Evolutionary conservation across 2,113 vertebrate species (phyloP).

Genomic region (Synodontis membranacea): DNA sequence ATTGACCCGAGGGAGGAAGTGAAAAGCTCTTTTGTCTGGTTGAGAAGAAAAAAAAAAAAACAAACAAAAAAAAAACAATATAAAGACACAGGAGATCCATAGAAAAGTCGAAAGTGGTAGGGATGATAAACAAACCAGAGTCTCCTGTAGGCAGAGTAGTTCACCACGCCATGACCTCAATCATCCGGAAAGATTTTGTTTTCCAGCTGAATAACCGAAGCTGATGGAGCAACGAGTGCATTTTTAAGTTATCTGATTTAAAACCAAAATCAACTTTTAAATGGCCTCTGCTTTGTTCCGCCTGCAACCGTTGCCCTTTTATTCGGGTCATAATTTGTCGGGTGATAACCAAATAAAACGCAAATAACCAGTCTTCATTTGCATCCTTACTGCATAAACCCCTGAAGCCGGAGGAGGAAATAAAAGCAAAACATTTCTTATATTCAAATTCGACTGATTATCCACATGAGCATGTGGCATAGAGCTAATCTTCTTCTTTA

Average conservation of each 20-base stretch:
- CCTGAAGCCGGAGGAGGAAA: neutral
- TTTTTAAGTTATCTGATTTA: neutral
- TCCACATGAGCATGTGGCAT: neutral
- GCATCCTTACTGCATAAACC: neutral
- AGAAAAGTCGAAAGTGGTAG: neutral
- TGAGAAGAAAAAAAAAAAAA: neutral
- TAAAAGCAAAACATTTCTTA: neutral
- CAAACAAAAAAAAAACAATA: neutral
- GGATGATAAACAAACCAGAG: neutral
- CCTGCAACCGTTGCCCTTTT: neutral
- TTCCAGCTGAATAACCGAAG: neutral
- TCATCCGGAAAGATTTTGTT: neutral
- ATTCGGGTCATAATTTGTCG: neutral
- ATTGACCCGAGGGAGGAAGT: neutral
- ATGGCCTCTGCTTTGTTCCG: neutral
- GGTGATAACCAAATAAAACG: conserved; percentile 7
- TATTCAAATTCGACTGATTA: neutral
- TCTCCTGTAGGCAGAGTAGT: neutral
- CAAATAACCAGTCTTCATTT: conserved; percentile 23
- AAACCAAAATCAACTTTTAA: neutral
- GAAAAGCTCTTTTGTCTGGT: neutral
- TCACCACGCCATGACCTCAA: neutral
- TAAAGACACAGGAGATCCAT: neutral
- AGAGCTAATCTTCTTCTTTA: too few relatives aligned
- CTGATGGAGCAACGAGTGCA: too few relatives aligned